Conservation (phyloP, 2,888 invertebrate genomes). For the Omphaloscelis lunosa region DNA sequence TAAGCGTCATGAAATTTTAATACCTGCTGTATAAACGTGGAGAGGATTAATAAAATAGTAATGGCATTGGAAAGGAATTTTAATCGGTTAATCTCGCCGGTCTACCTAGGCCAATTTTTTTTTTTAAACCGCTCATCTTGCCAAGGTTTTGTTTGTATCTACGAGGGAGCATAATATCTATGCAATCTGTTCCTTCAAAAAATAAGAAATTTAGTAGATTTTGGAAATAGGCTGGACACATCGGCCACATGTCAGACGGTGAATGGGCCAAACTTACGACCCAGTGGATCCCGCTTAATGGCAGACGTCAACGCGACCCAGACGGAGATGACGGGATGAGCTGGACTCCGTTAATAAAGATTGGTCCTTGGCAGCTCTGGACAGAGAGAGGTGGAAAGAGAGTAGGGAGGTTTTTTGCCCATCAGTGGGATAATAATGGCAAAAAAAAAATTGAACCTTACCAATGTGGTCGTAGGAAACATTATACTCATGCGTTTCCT, state of each 20-base stretch:
- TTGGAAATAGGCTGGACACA: neutral
- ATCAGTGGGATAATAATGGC: too few species aligned
- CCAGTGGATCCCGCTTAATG: too few species aligned
- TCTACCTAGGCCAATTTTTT: neutral
- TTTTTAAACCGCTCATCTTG: neutral
- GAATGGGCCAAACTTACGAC: too few species aligned
- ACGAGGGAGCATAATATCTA: neutral
- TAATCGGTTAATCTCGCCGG: neutral
- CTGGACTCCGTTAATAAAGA: too few species aligned
- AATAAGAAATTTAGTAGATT: neutral
- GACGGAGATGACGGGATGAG: too few species aligned
- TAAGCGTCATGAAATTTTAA: conserved; percentile 46
- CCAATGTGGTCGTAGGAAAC: neutral
- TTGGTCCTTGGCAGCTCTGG: too few species aligned
- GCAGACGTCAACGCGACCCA: too few species aligned
- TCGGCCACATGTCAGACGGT: too few species aligned
- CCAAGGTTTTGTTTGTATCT: neutral
- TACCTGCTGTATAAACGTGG: neutral
- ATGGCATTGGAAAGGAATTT: neutral
- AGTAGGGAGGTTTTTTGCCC: too few species aligned
- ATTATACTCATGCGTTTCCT: neutral
- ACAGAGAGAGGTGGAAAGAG: too few species aligned
- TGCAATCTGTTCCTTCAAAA: neutral
- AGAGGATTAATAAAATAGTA: neutral
- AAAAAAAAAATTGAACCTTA: neutral